Evolutionary conservation across 2,888 invertebrate species (phyloP).

Genomic region (Abscondita cerata): DNA sequence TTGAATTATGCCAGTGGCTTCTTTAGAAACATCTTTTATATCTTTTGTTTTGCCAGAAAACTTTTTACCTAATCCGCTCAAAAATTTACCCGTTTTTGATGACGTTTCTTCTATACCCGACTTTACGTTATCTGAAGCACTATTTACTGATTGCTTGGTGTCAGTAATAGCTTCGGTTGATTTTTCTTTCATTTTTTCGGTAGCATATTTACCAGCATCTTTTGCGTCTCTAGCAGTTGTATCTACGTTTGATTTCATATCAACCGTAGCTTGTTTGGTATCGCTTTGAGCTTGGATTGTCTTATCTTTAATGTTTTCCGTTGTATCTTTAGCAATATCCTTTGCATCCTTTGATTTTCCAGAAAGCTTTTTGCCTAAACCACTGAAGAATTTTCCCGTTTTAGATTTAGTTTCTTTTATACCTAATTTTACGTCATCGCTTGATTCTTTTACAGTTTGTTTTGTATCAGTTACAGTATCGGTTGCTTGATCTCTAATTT

Average conservation of each 20-base stretch:
- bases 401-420: no score
- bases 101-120: constrained; percentile 14
- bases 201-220: constrained; percentile 1
- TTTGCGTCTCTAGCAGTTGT: no score
- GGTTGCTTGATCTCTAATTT: no score
- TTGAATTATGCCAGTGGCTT: constrained; percentile 38
- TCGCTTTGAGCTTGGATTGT: background rate
- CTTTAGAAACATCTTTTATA: constrained; percentile 5
- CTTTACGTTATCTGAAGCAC: constrained; percentile 25
- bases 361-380: constrained; percentile 32
- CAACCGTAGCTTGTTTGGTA: constrained; percentile 12
- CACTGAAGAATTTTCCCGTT: no score
- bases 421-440: no score
- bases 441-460: no score
- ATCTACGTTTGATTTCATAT: background rate
- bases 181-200: constrained; percentile 14
- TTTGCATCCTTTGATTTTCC: constrained; percentile 22
- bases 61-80: constrained; percentile 29
- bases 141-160: constrained; percentile 15
- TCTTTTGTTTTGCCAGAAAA: constrained; percentile 30
- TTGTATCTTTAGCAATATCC: constrained; percentile 2
- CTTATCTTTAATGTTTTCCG: background rate
- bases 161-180: background rate
- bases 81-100: constrained; percentile 32
- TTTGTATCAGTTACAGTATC: no score